Percentiles rank a stretch among this genome's conserved stretches.
Conservation (phyloP, 2,888 invertebrate species). For the Trichogramma dendrolimi region DNA sequence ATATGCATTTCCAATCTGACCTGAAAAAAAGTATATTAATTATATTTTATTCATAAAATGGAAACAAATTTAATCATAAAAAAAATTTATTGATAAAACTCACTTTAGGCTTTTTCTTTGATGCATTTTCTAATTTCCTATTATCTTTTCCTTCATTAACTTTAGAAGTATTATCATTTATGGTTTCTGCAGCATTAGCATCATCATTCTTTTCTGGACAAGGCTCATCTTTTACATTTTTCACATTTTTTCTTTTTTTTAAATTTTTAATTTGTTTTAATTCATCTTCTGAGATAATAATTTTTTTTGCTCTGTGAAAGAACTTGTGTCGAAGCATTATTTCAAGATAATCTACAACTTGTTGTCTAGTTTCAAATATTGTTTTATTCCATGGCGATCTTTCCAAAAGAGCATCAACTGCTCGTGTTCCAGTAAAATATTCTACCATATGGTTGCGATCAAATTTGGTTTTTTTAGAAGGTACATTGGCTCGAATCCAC, state of each 20-base stretch:
- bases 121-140: conserved; percentile 57
- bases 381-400: conserved; percentile 80
- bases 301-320: conserved; percentile 91
- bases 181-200: conserved; percentile 53
- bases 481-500: conserved; percentile 90
- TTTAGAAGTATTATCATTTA: conserved; percentile 48
- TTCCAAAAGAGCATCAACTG: conserved; percentile 84
- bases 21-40: conserved; percentile 36
- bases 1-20: conserved; percentile 95
- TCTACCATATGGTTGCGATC: conserved; percentile 88
- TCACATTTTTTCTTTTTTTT: conserved; percentile 50
- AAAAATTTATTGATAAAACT: conserved; percentile 31
- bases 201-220: conserved; percentile 43
- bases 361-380: conserved; percentile 76
- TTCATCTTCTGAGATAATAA: conserved; percentile 53
- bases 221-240: conserved; percentile 45
- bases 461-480: conserved; percentile 92
- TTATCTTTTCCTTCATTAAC: conserved; percentile 52
- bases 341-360: conserved; percentile 76
- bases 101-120: conserved; percentile 52
- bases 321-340: conserved; percentile 87
- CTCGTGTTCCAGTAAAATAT: conserved; percentile 92
- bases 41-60: conserved; percentile 11
- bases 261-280: conserved; percentile 52
- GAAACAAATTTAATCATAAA: not conserved